Base-by-base conservation (phyloP, 2,888 invertebrate genomes). In the Abrostola tripartita region DNA sequence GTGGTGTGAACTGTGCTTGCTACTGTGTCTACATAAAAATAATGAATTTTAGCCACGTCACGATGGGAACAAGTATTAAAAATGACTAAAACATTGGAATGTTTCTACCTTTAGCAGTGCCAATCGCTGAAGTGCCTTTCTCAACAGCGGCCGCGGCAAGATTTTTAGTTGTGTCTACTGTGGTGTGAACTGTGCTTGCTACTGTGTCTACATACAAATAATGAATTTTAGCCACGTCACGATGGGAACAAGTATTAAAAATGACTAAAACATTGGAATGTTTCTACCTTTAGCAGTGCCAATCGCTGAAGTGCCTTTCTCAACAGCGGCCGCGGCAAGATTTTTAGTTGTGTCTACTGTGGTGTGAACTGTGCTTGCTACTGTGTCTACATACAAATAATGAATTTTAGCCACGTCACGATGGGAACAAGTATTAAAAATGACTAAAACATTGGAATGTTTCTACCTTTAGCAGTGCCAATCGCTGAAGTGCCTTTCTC, bases 381-480 rank as follows among this genome's bases (percentile, higher is more conserved):
- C 73, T 6, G 70, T 65, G 61, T 71, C 71, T 74, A 71, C 35
- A 56, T 7, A 47, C 37, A 41, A 44, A 54, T 37, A 58, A 47
- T 14, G 24, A n/a, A 12, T 37, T 49, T 57, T 49, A 50, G 36
- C 42, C 5, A 64, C 44, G 24, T 24, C 24, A 24, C 24, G 4
- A 24, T 24, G 24, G 24, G 24, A 24, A 24, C 24, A 24, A 24
- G 24, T 8, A 49, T 10, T 47, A 47, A 49, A 4, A 8, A 11
- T 37, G 1, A 24, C 12, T n/a, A 51, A n/a, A 10, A 37, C 10
- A 35, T 51, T 10, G n/a, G 6, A n/a, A 7, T 36, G 36, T 10
- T 38, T 12, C 44, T 84, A 85, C 83, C 84, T 84, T 81, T 86
- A 63, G 84, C 83, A 49, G 70, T 71, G 57, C 81, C 86, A 61